These are phyloP conservation scores for Lumbricus terrestris DNA, from an alignment of 2,888 invertebrate species.

Conservation along the genomic window DNA sequence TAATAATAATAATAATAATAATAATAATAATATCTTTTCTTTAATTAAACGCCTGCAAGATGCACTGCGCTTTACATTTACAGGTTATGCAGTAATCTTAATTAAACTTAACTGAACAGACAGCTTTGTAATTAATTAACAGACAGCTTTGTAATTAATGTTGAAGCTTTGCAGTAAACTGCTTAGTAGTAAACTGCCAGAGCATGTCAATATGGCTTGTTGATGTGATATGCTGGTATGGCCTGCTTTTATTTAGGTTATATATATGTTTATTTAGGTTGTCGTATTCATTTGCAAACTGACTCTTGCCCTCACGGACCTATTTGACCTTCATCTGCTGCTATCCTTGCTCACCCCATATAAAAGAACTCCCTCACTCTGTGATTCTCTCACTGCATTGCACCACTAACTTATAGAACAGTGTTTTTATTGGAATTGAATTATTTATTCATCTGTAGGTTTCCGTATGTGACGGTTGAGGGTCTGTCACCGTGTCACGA, in stretches of 20 bases:
- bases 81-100: too few relatives aligned
- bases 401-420: background rate
- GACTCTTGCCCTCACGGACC: background rate
- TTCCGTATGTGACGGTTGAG: constrained; percentile 86
- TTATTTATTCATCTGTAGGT: constrained; percentile 61
- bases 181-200: background rate
- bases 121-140: too few relatives aligned
- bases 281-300: background rate
- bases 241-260: too few relatives aligned
- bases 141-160: too few relatives aligned
- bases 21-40: too few relatives aligned
- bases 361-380: background rate
- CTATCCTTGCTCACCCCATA: background rate
- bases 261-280: background rate
- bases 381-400: background rate
- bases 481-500: constrained; percentile 84
- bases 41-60: too few relatives aligned
- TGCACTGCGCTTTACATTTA: too few relatives aligned
- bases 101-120: too few relatives aligned
- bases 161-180: background rate
- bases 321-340: background rate
- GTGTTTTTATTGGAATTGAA: background rate
- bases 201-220: background rate
- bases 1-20: too few relatives aligned
- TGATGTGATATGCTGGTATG: too few relatives aligned